These are phyloP conservation scores for Halyomorpha halys DNA, from an alignment of 1,140 invertebrate genomes.

Conservation along the genomic window DNA sequence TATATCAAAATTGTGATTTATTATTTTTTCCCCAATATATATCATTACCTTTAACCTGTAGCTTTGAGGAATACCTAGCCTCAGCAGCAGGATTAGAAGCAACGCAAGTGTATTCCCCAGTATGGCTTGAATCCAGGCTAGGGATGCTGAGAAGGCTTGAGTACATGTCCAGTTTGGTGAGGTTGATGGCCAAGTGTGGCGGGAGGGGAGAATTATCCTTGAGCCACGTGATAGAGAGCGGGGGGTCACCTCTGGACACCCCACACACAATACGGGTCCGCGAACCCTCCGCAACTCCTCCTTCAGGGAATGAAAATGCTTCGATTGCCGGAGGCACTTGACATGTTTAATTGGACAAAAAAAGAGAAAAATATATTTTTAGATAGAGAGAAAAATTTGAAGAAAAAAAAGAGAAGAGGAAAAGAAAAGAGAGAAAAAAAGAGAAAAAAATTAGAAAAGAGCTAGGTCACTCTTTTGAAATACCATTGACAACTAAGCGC, in stretches of 20 bases:
- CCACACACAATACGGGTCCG: slow-evolving; percentile 74
- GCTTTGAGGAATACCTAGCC: slow-evolving; percentile 66
- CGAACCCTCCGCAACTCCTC: slow-evolving; percentile 71
- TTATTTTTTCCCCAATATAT: slow-evolving; percentile 32
- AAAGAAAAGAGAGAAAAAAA: slow-evolving; percentile 30
- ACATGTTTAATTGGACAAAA: slow-evolving; percentile 36
- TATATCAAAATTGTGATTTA: slow-evolving; percentile 18
- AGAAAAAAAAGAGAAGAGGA: slow-evolving; percentile 24
- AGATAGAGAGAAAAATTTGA: slow-evolving; percentile 17
- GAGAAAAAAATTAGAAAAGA: slow-evolving; percentile 31
- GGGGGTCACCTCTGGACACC: slow-evolving; percentile 67
- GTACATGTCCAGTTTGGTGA: slow-evolving; percentile 60
- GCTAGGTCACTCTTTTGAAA: slow-evolving; percentile 24
- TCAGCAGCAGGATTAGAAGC: slow-evolving; percentile 66
- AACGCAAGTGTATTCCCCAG: slow-evolving; percentile 71
- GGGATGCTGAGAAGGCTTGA: slow-evolving; percentile 67
- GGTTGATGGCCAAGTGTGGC: slow-evolving; percentile 44
- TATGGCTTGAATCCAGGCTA: slow-evolving; percentile 58
- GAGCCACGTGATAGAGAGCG: slow-evolving; percentile 63
- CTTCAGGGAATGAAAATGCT: slow-evolving; percentile 65
- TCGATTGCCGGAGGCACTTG: slow-evolving; percentile 75
- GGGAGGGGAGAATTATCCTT: slow-evolving; percentile 58
- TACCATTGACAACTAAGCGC: slow-evolving; percentile 70
- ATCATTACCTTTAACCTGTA: slow-evolving; percentile 70
- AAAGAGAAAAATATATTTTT: slow-evolving; percentile 16